Conservation (phyloP, 2,113 vertebrate species). For the Lepidiolamprologus cunningtoni region DNA sequence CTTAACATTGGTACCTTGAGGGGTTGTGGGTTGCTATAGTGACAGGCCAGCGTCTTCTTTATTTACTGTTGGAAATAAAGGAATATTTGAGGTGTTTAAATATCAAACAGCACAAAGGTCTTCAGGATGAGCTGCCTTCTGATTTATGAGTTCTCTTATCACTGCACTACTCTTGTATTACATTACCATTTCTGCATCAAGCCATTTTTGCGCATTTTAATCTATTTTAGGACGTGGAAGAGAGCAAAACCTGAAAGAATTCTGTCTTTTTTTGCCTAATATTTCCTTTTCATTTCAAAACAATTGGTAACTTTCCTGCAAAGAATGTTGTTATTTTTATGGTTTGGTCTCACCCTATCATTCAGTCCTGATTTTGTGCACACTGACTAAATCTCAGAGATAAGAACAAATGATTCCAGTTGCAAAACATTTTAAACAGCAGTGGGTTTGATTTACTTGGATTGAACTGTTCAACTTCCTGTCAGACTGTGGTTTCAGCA, state of each 20-base stretch:
- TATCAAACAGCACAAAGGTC: background rate
- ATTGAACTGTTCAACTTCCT: slow-evolving; percentile 16
- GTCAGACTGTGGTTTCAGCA: background rate
- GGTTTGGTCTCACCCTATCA: background rate
- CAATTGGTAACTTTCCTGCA: background rate
- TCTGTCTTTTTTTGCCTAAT: background rate
- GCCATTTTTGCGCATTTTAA: background rate
- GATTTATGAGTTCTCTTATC: background rate
- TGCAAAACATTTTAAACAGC: background rate
- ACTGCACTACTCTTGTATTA: background rate
- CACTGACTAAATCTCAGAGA: background rate
- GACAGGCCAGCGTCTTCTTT: background rate
- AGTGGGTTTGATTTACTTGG: background rate
- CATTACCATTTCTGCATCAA: background rate
- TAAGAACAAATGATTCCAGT: background rate
- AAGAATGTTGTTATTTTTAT: background rate
- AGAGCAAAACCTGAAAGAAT: background rate
- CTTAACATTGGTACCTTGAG: background rate
- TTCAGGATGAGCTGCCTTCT: background rate
- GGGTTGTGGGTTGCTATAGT: background rate
- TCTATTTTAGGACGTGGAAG: rapidly evolving
- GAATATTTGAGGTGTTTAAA: background rate
- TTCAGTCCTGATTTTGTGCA: background rate
- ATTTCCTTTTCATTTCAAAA: background rate
- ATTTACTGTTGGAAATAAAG: background rate